phyloP scores from a whole-genome alignment of 2,888 invertebrate species.

The Thereva unica region DNA sequence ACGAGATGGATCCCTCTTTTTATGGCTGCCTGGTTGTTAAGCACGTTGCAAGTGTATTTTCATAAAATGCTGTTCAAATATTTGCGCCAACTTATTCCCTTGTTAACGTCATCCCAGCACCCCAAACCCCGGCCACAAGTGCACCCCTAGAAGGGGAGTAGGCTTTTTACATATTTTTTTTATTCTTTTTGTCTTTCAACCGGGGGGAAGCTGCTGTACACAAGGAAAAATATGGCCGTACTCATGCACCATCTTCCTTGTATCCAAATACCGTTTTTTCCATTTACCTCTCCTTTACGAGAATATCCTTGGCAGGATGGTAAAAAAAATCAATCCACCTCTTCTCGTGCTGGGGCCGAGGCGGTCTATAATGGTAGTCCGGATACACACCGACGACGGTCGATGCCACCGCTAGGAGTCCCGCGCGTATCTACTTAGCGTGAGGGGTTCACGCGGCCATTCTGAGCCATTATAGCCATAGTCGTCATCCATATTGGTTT shows the following conservation, averaged over 20 bases:
- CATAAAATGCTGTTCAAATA: slow-evolving; percentile 35
- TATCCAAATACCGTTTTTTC: slow-evolving; percentile 13
- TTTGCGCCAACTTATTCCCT: slow-evolving; percentile 34
- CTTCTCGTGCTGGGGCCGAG: no score
- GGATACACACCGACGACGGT: not conserved
- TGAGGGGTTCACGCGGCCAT: slow-evolving; percentile 14
- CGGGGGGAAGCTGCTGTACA: slow-evolving; percentile 13
- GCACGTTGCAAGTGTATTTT: slow-evolving; percentile 34
- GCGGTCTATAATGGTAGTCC: no score
- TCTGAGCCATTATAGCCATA: slow-evolving; percentile 32
- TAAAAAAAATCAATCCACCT: slow-evolving; percentile 7
- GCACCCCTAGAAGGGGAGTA: no score
- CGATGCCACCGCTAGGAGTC: slow-evolving; percentile 7
- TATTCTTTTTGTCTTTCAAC: no score
- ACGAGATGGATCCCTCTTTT: not conserved
- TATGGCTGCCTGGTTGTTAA: slow-evolving; percentile 20
- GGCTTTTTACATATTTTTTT: not conserved
- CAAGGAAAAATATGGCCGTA: slow-evolving; percentile 30
- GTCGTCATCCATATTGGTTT: slow-evolving; percentile 39
- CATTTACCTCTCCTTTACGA: slow-evolving; percentile 11
- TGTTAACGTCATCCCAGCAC: slow-evolving; percentile 30
- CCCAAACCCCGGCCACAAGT: slow-evolving; percentile 13
- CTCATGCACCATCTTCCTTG: slow-evolving; percentile 23
- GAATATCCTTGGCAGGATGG: slow-evolving; percentile 23
- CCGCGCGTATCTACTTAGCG: slow-evolving; percentile 23